Evolutionary conservation across 2,797 vertebrate species (phyloP).

Genomic region (Cyprinodon diabolis): DNA sequence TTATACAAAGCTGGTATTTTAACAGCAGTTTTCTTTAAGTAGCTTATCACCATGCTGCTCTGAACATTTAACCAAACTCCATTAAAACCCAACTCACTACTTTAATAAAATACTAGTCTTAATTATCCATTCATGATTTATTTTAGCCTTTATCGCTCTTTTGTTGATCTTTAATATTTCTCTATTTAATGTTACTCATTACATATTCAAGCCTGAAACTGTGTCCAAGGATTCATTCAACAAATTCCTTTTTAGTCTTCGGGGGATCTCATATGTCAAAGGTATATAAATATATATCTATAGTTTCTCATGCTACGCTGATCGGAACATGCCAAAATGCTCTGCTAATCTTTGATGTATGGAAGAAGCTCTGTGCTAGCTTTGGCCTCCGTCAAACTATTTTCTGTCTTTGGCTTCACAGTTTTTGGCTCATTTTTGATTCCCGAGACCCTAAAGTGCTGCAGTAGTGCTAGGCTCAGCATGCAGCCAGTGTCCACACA

Average conservation of each 20-base stretch:
- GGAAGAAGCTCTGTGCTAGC: slow-evolving; percentile 16
- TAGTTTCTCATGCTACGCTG: slow-evolving; percentile 33
- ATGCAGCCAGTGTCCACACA: slow-evolving; percentile 75
- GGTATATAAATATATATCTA: slow-evolving; percentile 38
- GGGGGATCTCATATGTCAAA: slow-evolving; percentile 20
- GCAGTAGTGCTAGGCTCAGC: slow-evolving; percentile 82
- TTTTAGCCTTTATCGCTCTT: slow-evolving; percentile 56
- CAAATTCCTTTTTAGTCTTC: slow-evolving; percentile 7
- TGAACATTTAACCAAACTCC: slow-evolving; percentile 50
- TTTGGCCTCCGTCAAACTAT: slow-evolving; percentile 27
- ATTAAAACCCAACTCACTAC: slow-evolving; percentile 71
- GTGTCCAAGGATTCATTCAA: slow-evolving; percentile 9
- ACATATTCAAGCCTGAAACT: slow-evolving; percentile 11
- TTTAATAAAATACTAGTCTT: slow-evolving; percentile 24
- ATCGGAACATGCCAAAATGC: slow-evolving; percentile 72
- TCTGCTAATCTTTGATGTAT: slow-evolving; percentile 29
- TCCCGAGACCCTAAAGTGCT: slow-evolving; percentile 73
- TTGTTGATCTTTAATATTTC: slow-evolving; percentile 58
- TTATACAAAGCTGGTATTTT: not conserved
- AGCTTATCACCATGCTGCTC: not conserved
- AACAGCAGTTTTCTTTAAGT: not conserved
- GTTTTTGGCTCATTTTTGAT: slow-evolving; percentile 56
- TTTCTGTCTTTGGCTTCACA: slow-evolving; percentile 49
- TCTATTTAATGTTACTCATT: slow-evolving; percentile 58
- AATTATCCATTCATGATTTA: slow-evolving; percentile 58